phyloP scores from a whole-genome alignment of 2,888 invertebrate species.

The Barypeithes pellucidus region DNA sequence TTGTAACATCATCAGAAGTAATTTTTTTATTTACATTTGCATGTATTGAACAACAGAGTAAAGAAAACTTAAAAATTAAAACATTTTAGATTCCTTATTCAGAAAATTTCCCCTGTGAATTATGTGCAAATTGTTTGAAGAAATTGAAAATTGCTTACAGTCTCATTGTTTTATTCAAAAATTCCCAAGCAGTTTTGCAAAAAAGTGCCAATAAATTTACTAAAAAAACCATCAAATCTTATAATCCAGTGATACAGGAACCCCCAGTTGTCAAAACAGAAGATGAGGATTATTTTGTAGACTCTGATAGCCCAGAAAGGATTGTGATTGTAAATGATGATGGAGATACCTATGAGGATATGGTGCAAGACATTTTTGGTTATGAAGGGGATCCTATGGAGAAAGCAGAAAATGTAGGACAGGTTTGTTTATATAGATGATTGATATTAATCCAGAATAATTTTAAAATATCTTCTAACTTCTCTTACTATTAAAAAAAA shows the following conservation, averaged over 20 bases:
- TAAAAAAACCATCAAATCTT: not conserved
- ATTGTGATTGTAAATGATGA: constrained; percentile 19
- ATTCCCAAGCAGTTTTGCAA: constrained; percentile 21
- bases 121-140: constrained; percentile 20
- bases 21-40: not conserved
- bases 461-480: no score
- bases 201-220: not conserved
- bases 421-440: not conserved
- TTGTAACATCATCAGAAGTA: constrained; percentile 36
- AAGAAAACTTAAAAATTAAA: no score
- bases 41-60: not conserved
- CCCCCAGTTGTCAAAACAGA: not conserved
- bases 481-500: no score
- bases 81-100: constrained; percentile 23
- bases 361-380: constrained; percentile 14
- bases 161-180: constrained; percentile 30
- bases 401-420: not conserved
- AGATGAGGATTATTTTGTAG: not conserved
- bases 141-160: constrained; percentile 22
- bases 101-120: constrained; percentile 14
- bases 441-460: not conserved
- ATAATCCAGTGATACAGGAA: not conserved
- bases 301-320: not conserved
- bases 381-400: not conserved
- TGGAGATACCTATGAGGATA: not conserved